phyloP scores from a whole-genome alignment of 1,140 invertebrate genomes.

The Planococcus citri region DNA sequence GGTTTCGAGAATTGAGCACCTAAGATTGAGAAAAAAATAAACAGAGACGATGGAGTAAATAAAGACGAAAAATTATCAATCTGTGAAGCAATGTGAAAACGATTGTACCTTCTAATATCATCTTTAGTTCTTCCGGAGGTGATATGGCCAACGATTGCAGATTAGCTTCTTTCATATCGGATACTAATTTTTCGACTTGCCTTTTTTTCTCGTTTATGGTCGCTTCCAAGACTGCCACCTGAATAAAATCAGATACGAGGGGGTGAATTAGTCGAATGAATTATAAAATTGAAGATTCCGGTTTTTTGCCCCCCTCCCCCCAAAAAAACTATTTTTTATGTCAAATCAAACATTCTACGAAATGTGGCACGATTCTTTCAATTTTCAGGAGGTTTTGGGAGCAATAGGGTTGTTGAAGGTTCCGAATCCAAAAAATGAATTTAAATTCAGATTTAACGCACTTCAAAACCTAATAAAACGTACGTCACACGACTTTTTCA shows the following conservation, averaged over 20 bases:
- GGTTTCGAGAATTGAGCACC: slow-evolving; percentile 55
- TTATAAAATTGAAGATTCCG: too few relatives aligned
- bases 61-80: neutral
- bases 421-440: too few relatives aligned
- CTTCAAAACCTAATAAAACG: too few relatives aligned
- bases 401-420: too few relatives aligned
- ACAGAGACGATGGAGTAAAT: neutral
- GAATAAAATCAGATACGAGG: neutral
- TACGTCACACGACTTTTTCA: too few relatives aligned
- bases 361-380: too few relatives aligned
- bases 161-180: slow-evolving; percentile 86
- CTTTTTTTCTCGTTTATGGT: slow-evolving; percentile 73
- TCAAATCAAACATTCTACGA: too few relatives aligned
- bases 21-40: slow-evolving; percentile 32
- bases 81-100: neutral
- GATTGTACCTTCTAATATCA: slow-evolving; percentile 56
- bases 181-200: slow-evolving; percentile 68
- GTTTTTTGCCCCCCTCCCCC: neutral
- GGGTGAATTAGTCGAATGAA: neutral
- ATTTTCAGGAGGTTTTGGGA: too few relatives aligned
- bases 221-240: slow-evolving; percentile 58
- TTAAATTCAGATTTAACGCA: too few relatives aligned
- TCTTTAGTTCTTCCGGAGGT: slow-evolving; percentile 61
- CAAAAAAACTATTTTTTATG: too few relatives aligned
- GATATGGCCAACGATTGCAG: slow-evolving; percentile 72